Percentiles rank a stretch among this genome's conserved stretches.
Evolutionary conservation across 2,888 invertebrate genomes (phyloP).

Genomic region (Volucella inflata): DNA sequence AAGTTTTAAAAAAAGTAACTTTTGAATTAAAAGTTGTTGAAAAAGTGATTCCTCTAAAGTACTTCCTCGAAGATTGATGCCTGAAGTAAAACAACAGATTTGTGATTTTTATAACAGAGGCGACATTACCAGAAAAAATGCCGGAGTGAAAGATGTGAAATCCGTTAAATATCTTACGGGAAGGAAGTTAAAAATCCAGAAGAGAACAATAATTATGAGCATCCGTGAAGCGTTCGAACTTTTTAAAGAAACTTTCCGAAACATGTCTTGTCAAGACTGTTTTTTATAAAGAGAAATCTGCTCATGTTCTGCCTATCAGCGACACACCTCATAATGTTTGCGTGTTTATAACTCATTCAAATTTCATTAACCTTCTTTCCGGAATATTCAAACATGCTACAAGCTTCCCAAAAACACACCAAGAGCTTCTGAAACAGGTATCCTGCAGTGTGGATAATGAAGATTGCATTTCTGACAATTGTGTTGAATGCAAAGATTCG

Average conservation of each 20-base stretch:
- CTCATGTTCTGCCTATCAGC: constrained; percentile 34
- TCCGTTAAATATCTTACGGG: constrained; percentile 18
- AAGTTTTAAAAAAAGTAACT: no score
- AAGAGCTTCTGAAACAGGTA: constrained; percentile 17
- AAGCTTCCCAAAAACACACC: constrained; percentile 21
- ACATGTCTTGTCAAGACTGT: constrained; percentile 28
- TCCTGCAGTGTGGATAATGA: constrained; percentile 20
- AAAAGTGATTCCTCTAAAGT: constrained; percentile 2
- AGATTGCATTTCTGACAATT: constrained; percentile 25
- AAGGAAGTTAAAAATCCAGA: constrained; percentile 8
- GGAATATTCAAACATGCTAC: neutral
- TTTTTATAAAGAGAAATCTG: constrained; percentile 28
- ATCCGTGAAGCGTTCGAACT: neutral
- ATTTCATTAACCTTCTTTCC: constrained; percentile 3
- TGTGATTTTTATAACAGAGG: constrained; percentile 23
- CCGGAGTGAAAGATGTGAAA: constrained; percentile 34
- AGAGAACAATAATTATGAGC: neutral
- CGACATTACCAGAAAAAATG: constrained; percentile 36
- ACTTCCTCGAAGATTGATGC: constrained; percentile 19
- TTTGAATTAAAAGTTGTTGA: constrained; percentile 7
- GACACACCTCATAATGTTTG: constrained; percentile 27
- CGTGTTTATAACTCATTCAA: constrained; percentile 3
- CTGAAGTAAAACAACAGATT: constrained; percentile 28
- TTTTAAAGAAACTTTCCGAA: constrained; percentile 12
- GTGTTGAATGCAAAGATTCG: neutral